Evolutionary conservation across 2,797 vertebrate genomes (phyloP).

Genomic region (Danio tinwini): DNA sequence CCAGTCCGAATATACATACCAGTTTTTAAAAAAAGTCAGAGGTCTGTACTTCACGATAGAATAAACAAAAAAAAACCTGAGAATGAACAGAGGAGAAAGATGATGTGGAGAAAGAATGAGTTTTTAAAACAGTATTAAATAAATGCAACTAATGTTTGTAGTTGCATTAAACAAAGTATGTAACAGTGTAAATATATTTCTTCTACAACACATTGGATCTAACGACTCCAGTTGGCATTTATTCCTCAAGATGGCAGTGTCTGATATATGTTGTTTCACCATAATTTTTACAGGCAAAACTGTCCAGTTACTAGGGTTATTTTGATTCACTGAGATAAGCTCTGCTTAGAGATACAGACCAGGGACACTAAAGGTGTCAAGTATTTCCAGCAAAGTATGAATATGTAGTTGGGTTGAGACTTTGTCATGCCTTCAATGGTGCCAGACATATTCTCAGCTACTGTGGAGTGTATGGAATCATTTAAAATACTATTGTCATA

Average conservation of each 20-base stretch:
- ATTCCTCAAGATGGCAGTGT: too few species aligned
- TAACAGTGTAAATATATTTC: too few species aligned
- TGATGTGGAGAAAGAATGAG: background rate
- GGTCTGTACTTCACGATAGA: conserved; percentile 70
- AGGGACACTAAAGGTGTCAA: conserved; percentile 76
- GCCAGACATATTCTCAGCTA: too few species aligned
- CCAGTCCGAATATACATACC: conserved; percentile 74
- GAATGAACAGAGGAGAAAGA: background rate
- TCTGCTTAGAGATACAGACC: conserved; percentile 73
- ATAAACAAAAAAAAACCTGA: conserved; percentile 75
- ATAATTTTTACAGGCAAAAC: too few species aligned
- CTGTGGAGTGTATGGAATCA: conserved; percentile 56
- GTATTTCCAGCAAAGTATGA: conserved; percentile 82
- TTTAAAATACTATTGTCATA: background rate
- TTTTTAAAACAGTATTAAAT: too few species aligned
- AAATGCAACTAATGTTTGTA: too few species aligned
- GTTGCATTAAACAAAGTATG: too few species aligned
- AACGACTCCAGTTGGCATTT: too few species aligned
- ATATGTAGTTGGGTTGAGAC: conserved; percentile 74
- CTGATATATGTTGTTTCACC: too few species aligned
- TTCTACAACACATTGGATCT: too few species aligned
- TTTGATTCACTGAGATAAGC: too few species aligned
- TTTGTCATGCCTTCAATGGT: conserved; percentile 81
- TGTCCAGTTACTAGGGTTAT: too few species aligned
- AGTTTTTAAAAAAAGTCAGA: conserved; percentile 66